Evolutionary conservation across 1,140 invertebrate species (phyloP), one percentile per base, ranked within the genome.

Genomic region (Meloidogyne exigua): DNA sequence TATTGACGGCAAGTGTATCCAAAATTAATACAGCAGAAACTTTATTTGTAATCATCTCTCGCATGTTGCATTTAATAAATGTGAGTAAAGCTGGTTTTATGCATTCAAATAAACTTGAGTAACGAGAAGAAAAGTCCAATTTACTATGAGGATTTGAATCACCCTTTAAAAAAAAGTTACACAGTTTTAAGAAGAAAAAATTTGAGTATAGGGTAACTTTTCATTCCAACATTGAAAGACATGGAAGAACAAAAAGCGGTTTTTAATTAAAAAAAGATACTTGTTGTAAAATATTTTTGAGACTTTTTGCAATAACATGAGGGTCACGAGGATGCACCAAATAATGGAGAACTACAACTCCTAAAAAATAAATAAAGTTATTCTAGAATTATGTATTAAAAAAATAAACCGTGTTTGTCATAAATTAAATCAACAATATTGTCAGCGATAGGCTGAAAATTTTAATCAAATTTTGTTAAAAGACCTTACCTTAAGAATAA

Each of bases 311-410:
- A 28, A 84, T 68, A 13, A 83, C 79, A n/a, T 70, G 82, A 15
- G 26, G 57, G 82, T 95, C 91, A 63, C 92, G 91, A 12, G 93
- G 92, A 64, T 92, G 91, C 9, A 96, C 90, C 15, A 97, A 88
- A 90, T 95, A 96, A 26, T 93, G 89, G 42, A 97, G 78, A 11
- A 91, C 90, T 80, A 90, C 90, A 12, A 88, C 82, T 5, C 90
- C 90, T 83, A 88, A 87, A 15, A 39, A 49, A 25, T 66, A 49
- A 49, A 49, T 44, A 42, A 72, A n/a, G n/a, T n/a, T n/a, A n/a
- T n/a, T n/a, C n/a, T 39, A 26, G 32, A 25, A 70, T 39, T 57
- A 57, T 15, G 32, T 39, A 13, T 32, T 91, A 25, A 10, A 23
- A 76, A 15, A 67, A 18, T 23, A 73, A 64, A 64, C 77, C 79